A percentile compares a stretch with the other conserved stretches of the same genome.
These are phyloP conservation scores for Aplidium turbinatum DNA, from an alignment of 23 tunicate species.

Conservation along the genomic window DNA sequence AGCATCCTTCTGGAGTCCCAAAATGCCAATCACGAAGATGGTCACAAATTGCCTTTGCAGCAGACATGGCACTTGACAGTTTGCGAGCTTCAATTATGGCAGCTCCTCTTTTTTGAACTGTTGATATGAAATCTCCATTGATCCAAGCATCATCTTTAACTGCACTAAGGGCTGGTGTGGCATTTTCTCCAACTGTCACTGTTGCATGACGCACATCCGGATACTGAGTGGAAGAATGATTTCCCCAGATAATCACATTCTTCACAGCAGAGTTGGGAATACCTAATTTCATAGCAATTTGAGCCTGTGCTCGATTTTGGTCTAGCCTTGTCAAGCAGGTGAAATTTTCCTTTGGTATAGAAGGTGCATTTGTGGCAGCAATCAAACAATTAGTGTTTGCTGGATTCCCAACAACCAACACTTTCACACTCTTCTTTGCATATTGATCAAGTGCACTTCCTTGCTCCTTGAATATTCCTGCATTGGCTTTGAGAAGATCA, in stretches of 20 bases:
- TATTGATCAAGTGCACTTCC: constrained; percentile 81
- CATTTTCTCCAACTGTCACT: constrained; percentile 42
- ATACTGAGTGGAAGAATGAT: constrained; percentile 97
- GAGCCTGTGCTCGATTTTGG: constrained; percentile 94
- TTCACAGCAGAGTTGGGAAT: constrained; percentile 54
- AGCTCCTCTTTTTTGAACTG: constrained; percentile 93
- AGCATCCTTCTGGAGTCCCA: constrained; percentile 63
- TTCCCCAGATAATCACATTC: constrained; percentile 96
- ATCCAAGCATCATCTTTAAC: constrained; percentile 98
- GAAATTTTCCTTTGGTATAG: constrained; percentile 88
- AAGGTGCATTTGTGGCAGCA: constrained; percentile 80
- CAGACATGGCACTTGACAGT: constrained; percentile 96
- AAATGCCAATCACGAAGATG: constrained; percentile 94
- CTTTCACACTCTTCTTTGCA: constrained; percentile 94
- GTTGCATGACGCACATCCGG: constrained; percentile 88
- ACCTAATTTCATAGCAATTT: constrained; percentile 79
- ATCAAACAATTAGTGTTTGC: constrained; percentile 98
- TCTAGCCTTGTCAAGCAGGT: constrained; percentile 88
- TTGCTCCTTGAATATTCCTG: constrained; percentile 81
- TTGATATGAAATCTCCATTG: constrained; percentile 83
- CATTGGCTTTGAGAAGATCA: constrained; percentile 90
- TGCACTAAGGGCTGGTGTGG: constrained; percentile 38
- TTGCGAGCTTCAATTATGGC: constrained; percentile 94
- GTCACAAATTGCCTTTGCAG: constrained; percentile 98
- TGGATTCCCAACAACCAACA: constrained; percentile 97